Conservation (phyloP, 2,113 vertebrate species). For the Hymenochirus boettgeri region DNA sequence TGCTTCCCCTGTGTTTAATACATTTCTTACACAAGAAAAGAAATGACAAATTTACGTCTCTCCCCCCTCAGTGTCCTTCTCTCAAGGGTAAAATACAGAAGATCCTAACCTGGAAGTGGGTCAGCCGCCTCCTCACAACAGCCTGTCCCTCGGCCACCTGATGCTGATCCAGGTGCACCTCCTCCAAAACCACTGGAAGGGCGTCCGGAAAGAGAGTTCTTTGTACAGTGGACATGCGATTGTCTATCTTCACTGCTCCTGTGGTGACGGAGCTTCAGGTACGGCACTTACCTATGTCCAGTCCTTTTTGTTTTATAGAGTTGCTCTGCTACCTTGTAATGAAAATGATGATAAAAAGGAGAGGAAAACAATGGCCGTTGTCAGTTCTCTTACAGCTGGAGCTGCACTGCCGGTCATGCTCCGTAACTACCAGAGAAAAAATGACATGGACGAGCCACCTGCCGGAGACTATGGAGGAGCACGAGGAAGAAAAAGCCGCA, state of each 20-base stretch:
- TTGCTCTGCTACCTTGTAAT: no score
- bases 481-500: slow-evolving; percentile 81
- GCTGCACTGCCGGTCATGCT: slow-evolving; percentile 95
- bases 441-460: slow-evolving; percentile 94
- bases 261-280: slow-evolving; percentile 96
- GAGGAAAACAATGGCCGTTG: no score
- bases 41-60: accelerated
- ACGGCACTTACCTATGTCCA: no score
- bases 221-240: slow-evolving; percentile 96
- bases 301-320: background rate
- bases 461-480: slow-evolving; percentile 81
- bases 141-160: slow-evolving; percentile 84
- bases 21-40: no score
- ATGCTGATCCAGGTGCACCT: slow-evolving; percentile 77
- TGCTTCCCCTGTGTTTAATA: background rate
- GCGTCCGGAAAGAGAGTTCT: slow-evolving; percentile 90
- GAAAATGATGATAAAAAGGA: no score
- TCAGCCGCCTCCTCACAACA: slow-evolving; percentile 78
- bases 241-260: slow-evolving; percentile 97
- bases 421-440: slow-evolving; percentile 96
- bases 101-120: slow-evolving; percentile 94
- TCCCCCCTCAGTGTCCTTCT: slow-evolving; percentile 71
- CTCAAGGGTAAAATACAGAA: slow-evolving; percentile 97
- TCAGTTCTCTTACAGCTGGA: slow-evolving; percentile 83
- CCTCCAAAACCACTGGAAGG: slow-evolving; percentile 86